Conservation (phyloP, 2,113 vertebrate genomes). For the Dromaius novaehollandiae region DNA sequence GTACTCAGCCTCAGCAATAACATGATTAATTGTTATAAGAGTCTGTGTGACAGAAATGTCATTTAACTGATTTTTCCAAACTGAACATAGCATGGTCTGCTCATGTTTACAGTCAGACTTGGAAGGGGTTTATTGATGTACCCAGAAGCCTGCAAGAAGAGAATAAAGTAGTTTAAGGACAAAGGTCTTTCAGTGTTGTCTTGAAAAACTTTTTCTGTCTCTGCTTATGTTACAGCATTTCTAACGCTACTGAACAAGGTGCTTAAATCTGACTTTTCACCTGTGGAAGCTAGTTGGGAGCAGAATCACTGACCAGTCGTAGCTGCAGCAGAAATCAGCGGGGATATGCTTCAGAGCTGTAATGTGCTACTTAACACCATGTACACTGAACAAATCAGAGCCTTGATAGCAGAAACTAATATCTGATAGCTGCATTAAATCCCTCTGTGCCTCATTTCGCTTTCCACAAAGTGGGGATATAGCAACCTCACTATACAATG, state of each 20-base stretch:
- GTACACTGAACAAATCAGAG: neutral
- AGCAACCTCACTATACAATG: neutral
- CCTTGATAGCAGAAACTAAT: neutral
- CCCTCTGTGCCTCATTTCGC: neutral
- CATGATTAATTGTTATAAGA: conserved; percentile 49
- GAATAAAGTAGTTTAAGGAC: neutral
- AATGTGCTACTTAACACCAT: neutral
- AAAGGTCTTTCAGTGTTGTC: neutral
- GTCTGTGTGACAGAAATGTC: neutral
- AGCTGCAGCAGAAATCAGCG: neutral
- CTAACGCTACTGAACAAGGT: neutral
- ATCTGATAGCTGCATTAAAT: neutral
- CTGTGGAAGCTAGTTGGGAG: neutral
- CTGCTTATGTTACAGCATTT: neutral
- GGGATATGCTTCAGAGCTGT: neutral
- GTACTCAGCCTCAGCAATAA: conserved; percentile 24
- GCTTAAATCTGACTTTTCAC: neutral
- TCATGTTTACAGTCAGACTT: neutral
- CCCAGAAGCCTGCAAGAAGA: neutral
- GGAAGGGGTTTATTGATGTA: neutral
- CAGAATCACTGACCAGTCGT: neutral
- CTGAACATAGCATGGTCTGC: neutral
- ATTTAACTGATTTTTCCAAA: conserved; percentile 36
- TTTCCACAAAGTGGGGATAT: neutral
- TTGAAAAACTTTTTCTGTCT: neutral